Evolutionary conservation across 2,888 invertebrate genomes (phyloP).

Genomic region (Meiosimyza platycephala): DNA sequence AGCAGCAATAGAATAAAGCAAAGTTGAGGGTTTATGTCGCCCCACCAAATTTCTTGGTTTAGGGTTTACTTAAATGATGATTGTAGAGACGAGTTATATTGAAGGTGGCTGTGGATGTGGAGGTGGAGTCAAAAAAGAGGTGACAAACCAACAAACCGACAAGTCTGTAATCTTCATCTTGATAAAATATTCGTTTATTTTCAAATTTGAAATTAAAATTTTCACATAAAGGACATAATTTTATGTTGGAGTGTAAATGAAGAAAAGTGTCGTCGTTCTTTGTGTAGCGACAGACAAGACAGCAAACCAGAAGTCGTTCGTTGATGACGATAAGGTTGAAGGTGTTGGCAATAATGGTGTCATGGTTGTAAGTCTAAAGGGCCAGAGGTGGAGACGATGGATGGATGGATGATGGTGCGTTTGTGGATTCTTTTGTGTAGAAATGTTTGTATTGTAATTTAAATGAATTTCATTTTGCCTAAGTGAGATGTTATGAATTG

Average conservation of each 20-base stretch:
- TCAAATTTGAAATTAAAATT: conserved; percentile 58
- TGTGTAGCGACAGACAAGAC: background rate
- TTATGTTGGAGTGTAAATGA: conserved; percentile 49
- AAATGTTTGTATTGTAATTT: too few species aligned
- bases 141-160: conserved; percentile 22
- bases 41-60: too few species aligned
- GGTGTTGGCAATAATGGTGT: conserved; percentile 5
- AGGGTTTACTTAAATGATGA: too few species aligned
- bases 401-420: too few species aligned
- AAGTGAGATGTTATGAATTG: too few species aligned
- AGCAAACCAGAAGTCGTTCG: background rate
- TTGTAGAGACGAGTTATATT: background rate
- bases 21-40: conserved; percentile 23
- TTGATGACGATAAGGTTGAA: conserved; percentile 8
- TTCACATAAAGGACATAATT: conserved; percentile 65
- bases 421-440: too few species aligned
- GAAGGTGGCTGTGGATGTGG: background rate
- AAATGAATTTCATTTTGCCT: too few species aligned
- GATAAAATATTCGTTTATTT: conserved; percentile 38
- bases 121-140: background rate
- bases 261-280: conserved; percentile 10
- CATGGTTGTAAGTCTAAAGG: too few species aligned
- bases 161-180: conserved; percentile 32
- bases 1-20: conserved; percentile 49
- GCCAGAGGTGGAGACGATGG: too few species aligned